Evolutionary conservation across 1,140 invertebrate species (phyloP).

Genomic region (Drosophila pseudoobscura): DNA sequence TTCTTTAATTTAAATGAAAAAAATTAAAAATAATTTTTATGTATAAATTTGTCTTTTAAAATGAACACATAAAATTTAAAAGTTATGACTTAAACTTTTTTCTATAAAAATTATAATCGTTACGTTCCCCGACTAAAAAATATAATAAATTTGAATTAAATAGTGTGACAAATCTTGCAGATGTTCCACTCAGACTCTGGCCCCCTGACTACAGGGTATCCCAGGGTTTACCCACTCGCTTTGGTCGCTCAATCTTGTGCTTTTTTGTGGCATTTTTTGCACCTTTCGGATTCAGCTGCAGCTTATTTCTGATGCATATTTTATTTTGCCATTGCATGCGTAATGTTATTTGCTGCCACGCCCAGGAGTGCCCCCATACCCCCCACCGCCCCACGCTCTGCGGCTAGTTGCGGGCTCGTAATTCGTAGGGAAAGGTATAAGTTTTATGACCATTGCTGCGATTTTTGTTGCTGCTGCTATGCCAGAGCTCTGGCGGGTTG

Average conservation of each 20-base stretch:
- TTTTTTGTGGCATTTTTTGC: slow-evolving; percentile 37
- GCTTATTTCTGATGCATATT: slow-evolving; percentile 81
- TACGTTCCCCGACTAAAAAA: too few relatives aligned
- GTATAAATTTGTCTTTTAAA: too few relatives aligned
- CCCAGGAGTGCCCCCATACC: slow-evolving; percentile 10
- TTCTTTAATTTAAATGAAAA: too few relatives aligned
- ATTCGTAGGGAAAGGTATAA: slow-evolving; percentile 55
- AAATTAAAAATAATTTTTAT: too few relatives aligned
- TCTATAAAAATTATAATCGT: too few relatives aligned
- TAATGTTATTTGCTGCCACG: slow-evolving; percentile 73
- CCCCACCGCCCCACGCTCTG: slow-evolving; percentile 16
- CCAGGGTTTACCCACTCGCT: slow-evolving; percentile 37
- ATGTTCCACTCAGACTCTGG: slow-evolving; percentile 8
- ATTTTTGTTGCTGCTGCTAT: slow-evolving; percentile 29
- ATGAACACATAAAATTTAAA: too few relatives aligned
- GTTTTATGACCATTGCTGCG: slow-evolving; percentile 65
- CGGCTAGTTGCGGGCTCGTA: slow-evolving; percentile 48
- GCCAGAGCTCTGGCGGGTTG: slow-evolving; percentile 25
- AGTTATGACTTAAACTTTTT: too few relatives aligned
- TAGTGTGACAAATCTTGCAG: neutral
- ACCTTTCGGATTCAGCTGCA: slow-evolving; percentile 69
- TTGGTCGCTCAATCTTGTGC: slow-evolving; percentile 50
- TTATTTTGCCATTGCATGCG: slow-evolving; percentile 80
- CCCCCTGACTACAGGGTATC: slow-evolving; percentile 13
- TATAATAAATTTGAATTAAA: neutral